Percentiles rank a stretch among this genome's conserved stretches.
phyloP scores from a whole-genome alignment of 2,113 vertebrate genomes.

The Alligator sinensis region DNA sequence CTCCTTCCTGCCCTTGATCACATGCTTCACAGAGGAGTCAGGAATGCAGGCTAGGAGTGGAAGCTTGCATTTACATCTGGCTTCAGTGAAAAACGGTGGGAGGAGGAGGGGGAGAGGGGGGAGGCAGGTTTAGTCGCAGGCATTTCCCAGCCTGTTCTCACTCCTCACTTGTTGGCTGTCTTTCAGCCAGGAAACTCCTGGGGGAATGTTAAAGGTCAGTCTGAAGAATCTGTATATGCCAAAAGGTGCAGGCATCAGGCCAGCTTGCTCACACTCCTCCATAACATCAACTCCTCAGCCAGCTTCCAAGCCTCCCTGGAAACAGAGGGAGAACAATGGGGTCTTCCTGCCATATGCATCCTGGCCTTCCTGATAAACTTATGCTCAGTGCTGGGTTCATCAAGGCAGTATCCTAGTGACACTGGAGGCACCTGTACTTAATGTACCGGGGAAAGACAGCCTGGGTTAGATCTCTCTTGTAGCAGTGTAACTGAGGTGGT shows the following conservation, averaged over 20 bases:
- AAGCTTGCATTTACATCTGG: neutral
- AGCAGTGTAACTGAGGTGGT: no score
- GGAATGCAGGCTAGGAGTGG: neutral
- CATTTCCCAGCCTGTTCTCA: neutral
- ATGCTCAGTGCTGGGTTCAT: neutral
- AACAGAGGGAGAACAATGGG: rapidly evolving
- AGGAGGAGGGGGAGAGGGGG: neutral
- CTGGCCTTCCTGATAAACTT: neutral
- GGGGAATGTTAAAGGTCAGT: neutral
- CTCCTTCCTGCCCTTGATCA: no score
- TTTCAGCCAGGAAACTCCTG: neutral
- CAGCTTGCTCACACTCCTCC: neutral
- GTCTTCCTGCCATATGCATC: neutral
- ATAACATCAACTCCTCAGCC: neutral
- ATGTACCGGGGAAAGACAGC: neutral
- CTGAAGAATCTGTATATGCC: neutral
- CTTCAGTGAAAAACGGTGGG: neutral
- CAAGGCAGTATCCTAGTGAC: neutral
- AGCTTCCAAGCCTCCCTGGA: neutral
- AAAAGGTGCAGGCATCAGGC: neutral
- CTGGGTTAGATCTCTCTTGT: no score
- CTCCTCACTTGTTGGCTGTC: neutral
- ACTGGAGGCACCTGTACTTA: neutral
- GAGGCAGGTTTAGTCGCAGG: neutral
- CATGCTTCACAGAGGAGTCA: neutral